Conservation (phyloP, 1,140 invertebrate species). For the Caenorhabditis tropicalis region DNA sequence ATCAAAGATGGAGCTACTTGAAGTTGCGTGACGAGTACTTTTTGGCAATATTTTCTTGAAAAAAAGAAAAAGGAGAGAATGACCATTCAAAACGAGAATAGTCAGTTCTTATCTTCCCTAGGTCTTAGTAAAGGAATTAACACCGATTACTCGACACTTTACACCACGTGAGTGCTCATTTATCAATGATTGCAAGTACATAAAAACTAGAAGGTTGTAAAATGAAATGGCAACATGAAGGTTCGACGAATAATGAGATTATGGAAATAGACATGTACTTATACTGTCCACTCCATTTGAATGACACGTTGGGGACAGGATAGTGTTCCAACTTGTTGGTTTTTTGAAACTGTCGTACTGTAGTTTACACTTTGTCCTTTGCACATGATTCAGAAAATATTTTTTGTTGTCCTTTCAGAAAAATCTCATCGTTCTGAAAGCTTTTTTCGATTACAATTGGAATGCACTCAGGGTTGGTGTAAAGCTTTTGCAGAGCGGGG, state of each 20-base stretch:
- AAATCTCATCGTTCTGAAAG: too few relatives aligned
- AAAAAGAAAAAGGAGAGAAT: background rate
- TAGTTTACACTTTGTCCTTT: too few relatives aligned
- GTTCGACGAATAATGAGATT: background rate
- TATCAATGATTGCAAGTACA: background rate
- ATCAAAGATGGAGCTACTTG: too few relatives aligned
- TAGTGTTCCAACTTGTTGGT: too few relatives aligned
- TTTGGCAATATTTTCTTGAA: background rate
- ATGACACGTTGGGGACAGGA: background rate
- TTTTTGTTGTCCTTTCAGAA: too few relatives aligned
- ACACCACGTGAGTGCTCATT: background rate
- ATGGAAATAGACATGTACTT: background rate
- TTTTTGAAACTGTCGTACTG: too few relatives aligned
- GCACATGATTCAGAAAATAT: too few relatives aligned
- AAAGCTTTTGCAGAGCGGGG: too few relatives aligned
- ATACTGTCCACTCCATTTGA: background rate
- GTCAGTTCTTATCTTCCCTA: background rate
- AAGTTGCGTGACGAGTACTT: slow-evolving; percentile 1
- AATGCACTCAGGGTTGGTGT: too few relatives aligned
- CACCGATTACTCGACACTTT: slow-evolving; percentile 8
- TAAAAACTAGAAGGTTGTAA: background rate
- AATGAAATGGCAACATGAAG: background rate
- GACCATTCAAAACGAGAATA: background rate
- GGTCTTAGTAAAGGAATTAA: background rate
- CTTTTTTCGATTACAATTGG: too few relatives aligned